Evolutionary conservation across 1,140 invertebrate species (phyloP).

Genomic region (Sarcophaga bullata): DNA sequence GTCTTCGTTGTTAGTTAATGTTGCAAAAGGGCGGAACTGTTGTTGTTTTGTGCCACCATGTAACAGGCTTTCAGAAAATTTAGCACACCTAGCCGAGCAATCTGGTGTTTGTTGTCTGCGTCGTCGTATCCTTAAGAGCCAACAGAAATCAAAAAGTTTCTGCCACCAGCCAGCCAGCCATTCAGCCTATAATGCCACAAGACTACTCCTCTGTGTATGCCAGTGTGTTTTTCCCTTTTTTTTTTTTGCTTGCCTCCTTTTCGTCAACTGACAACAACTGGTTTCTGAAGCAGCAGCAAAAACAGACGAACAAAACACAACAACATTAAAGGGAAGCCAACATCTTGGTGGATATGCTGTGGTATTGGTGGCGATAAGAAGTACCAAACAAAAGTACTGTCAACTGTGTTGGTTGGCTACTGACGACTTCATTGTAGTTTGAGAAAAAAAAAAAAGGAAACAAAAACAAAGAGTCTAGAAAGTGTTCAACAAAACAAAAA

Average conservation of each 20-base stretch:
- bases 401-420: not conserved
- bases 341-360: too few relatives aligned
- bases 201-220: too few relatives aligned
- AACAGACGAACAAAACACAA: too few relatives aligned
- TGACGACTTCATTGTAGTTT: not conserved
- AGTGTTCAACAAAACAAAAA: not conserved
- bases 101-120: not conserved
- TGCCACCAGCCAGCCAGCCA: too few relatives aligned
- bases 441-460: not conserved
- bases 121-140: not conserved
- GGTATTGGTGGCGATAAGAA: too few relatives aligned
- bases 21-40: constrained; percentile 64
- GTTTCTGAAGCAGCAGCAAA: too few relatives aligned
- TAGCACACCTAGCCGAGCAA: not conserved
- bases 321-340: too few relatives aligned
- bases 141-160: not conserved
- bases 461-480: not conserved
- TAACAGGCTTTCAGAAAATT: constrained; percentile 59
- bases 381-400: too few relatives aligned
- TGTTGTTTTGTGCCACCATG: constrained; percentile 64
- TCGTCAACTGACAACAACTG: too few relatives aligned
- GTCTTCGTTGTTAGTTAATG: not conserved
- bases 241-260: not conserved
- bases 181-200: not conserved
- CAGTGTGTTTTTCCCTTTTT: not conserved